phyloP scores from a whole-genome alignment of 1,140 invertebrate genomes.

The Propsilocerus akamusi region DNA sequence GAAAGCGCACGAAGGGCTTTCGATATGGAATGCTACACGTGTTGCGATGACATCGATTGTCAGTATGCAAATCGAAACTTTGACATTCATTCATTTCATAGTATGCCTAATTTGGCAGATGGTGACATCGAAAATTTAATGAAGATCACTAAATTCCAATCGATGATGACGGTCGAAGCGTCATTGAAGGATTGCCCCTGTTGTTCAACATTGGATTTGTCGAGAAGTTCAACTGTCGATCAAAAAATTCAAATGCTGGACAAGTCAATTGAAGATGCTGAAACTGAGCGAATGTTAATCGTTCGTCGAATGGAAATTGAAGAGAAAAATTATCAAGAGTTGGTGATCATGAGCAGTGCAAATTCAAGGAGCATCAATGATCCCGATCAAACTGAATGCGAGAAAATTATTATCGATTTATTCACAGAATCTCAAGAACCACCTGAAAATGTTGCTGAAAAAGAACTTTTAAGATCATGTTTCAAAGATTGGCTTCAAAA shows the following conservation, averaged over 20 bases:
- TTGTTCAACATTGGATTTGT: neutral
- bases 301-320: neutral
- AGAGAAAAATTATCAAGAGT: slow-evolving; percentile 1
- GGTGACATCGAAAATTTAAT: neutral
- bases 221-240: no score
- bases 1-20: neutral
- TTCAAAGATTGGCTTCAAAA: slow-evolving; percentile 23
- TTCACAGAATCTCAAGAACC: slow-evolving; percentile 9
- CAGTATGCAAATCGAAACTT: neutral
- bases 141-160: neutral
- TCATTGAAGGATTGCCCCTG: neutral
- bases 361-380: neutral
- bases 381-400: slow-evolving; percentile 10
- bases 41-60: neutral
- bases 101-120: neutral
- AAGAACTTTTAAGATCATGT: slow-evolving; percentile 18
- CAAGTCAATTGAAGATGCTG: slow-evolving; percentile 1
- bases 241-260: neutral
- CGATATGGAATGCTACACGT: neutral
- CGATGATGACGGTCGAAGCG: neutral
- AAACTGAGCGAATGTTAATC: neutral
- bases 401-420: slow-evolving; percentile 16
- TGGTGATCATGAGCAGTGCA: neutral
- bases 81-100: neutral
- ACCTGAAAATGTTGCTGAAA: slow-evolving; percentile 9